Evolutionary conservation across 2,797 vertebrate species (phyloP), one percentile per base, ranked within the genome.

Genomic region (Xyrichtys novacula): DNA sequence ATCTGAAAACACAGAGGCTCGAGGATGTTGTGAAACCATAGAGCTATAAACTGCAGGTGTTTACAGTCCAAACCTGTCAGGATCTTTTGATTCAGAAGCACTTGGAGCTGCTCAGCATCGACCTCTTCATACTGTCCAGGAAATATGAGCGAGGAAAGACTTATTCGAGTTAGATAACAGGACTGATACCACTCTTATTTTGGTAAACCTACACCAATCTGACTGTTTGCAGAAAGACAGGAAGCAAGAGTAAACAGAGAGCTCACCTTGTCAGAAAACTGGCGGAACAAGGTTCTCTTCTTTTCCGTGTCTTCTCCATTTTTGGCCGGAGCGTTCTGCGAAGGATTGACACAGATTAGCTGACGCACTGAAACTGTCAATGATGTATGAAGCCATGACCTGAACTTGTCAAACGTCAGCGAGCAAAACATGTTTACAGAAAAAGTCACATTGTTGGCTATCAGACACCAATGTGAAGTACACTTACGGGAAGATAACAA

Each of bases 81-180:
- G 63, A 91, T 19, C 0, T 25, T 60, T 1, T 81, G 71, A 74
- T 91, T 91, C 0, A 92, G 81, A 34, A 92, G 55, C 7, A 0
- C 48, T 57, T 92, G 91, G 49, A 94, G 87, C 34, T 83, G 63
- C 66, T 90, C 90, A 25, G 92, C 90, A 26, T 87, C 74, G 12
- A 94, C 84, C 42, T 93, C 90, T 22, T 83, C 77, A 69, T 83
- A 83, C 92, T 94, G 56, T 20, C n/a, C n/a, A 60, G 62, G 56
- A 32, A n/a, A 44, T 65, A 66, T 1, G 32, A 39, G 44, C 1
- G 32, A 39, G 44, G 12, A 43, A 28, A 4, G 7, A 53, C 3
- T 39, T 29, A 2, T 48, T 56, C 9, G 19, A 4, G 29, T 52
- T 32, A 32, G 25, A 29, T 28, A 3, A 19, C 6, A 14, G n/a